A percentile compares a stretch with the other conserved stretches of the same genome.
Evolutionary conservation across 2,888 invertebrate genomes (phyloP).

Genomic region (Lepidocyrtoides sp.): DNA sequence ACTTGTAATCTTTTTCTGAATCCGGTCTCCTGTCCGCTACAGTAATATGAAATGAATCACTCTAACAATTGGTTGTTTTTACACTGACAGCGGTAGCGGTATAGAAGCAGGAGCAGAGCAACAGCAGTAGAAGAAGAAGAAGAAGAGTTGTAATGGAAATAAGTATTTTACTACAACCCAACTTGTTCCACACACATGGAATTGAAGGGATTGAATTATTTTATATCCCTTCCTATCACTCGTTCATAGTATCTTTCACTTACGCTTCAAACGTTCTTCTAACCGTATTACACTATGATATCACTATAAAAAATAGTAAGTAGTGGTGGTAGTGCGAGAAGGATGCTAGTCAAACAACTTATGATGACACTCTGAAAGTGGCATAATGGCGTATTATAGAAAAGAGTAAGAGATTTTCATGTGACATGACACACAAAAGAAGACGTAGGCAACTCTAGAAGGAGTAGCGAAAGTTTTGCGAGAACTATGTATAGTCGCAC

Average conservation of each 20-base stretch:
- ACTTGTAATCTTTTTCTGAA: constrained; percentile 15
- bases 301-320: not conserved
- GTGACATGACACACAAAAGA: not conserved
- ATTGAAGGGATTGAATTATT: constrained; percentile 37
- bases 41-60: no score
- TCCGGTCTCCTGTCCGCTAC: not conserved
- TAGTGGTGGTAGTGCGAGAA: no score
- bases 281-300: constrained; percentile 9
- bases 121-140: not conserved
- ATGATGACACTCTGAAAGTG: not conserved
- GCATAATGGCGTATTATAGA: not conserved
- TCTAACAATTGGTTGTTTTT: no score
- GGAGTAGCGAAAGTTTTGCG: not conserved
- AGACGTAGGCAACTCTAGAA: not conserved
- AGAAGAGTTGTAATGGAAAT: not conserved
- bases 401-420: no score
- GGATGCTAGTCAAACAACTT: no score
- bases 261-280: not conserved
- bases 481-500: no score
- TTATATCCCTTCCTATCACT: constrained; percentile 6
- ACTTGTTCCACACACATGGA: not conserved
- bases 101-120: not conserved
- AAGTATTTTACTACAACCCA: constrained; percentile 7
- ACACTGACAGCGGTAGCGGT: not conserved
- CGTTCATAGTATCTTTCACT: no score